Base-by-base conservation (phyloP, 37 sponge, comb jelly and placozoan species). In the Oopsacas minuta region DNA sequence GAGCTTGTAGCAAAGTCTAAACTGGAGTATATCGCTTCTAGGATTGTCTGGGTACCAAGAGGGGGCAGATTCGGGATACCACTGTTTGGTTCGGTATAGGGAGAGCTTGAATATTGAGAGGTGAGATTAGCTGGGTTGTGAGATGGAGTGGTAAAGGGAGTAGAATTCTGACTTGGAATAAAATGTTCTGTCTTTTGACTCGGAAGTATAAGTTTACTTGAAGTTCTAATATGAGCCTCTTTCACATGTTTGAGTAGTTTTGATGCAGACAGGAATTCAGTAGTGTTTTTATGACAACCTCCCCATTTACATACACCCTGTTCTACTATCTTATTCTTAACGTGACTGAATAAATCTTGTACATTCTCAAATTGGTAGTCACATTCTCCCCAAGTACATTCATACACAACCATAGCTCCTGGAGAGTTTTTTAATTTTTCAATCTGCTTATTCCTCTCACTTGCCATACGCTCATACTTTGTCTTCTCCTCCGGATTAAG, bases 311-410 rank as follows among this genome's bases (percentile, higher is more conserved):
- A 61, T 34, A 61, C 75, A 5, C 75, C 75, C 30, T 61, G 75
- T n/a, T 61, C 75, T 34, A 61, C 22, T 32, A 61, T 61, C 75
- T 61, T 61, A 34, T n/a, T 61, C 75, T 61, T 61, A 25, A n/a
- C 75, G 75, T 61, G 75, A 3, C 1, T 61, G 75, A 61, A 61
- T 34, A 61, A 34, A n/a, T 61, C 75, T 34, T 61, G 75, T 3
- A 61, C 75, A 61, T 61, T 61, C 75, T 61, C 75, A 34, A 61
- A 61, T 34, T 61, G 75, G 30, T 25, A 61, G 75, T 61, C 75
- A n/a, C 75, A 61, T 5, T 61, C 75, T n/a, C 30, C 75, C 75
- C 75, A 61, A 34, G 1, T 61, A 34, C 75, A 61, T 34, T 61
- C 75, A 34, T 61, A 61, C 32, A 61, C 28, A n/a, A 61, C 75